Percentiles rank a stretch among this genome's conserved stretches.
phyloP scores from a whole-genome alignment of 2,797 vertebrate species.

The Menidia menidia region DNA sequence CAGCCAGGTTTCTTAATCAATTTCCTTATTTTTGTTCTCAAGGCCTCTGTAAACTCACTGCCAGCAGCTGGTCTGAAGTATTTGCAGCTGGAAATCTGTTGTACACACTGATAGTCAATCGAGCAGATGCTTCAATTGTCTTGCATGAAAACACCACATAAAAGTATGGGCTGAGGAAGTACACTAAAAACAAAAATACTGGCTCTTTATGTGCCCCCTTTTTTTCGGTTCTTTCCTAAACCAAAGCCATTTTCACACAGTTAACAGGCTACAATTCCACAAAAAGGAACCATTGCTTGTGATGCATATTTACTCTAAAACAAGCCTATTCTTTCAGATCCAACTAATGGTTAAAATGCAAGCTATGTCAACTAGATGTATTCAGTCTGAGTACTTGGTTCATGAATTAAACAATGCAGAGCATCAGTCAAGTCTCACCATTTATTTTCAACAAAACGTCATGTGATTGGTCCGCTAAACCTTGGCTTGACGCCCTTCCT shows the following conservation, averaged over 20 bases:
- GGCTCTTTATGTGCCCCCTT: background rate
- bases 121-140: background rate
- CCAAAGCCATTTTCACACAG: constrained; percentile 3
- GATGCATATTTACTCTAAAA: no score
- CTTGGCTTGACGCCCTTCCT: constrained; percentile 25
- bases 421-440: constrained; percentile 30
- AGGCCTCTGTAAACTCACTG: constrained; percentile 27
- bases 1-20: constrained; percentile 9
- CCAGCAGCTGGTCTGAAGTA: constrained; percentile 26
- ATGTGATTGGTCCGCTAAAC: constrained; percentile 13
- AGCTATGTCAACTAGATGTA: no score
- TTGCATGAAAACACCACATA: background rate
- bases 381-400: background rate
- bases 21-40: constrained; percentile 36
- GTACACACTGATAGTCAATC: constrained; percentile 3
- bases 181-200: background rate
- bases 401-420: constrained; percentile 19
- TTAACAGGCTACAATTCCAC: background rate
- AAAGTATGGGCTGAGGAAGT: background rate
- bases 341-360: no score
- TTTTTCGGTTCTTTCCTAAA: background rate
- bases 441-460: constrained; percentile 37
- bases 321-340: no score
- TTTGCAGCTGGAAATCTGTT: constrained; percentile 37
- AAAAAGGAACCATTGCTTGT: background rate